Evolutionary conservation across 2,797 vertebrate species (phyloP).

Genomic region (Anniella stebbinsi): DNA sequence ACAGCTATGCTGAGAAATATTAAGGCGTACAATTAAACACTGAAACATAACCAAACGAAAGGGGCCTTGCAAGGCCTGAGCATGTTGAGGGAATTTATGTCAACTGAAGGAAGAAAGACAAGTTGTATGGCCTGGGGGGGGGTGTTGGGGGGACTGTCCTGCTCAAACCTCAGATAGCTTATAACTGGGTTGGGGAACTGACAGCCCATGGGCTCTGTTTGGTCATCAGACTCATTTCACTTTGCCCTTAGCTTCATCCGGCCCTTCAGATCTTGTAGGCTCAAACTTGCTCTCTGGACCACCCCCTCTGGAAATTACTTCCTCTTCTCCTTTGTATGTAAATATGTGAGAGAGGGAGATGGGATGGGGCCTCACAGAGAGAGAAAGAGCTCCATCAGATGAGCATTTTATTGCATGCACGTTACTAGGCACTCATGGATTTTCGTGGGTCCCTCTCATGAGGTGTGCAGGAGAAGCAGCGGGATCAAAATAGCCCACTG

Average conservation of each 20-base stretch:
- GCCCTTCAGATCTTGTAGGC: background rate
- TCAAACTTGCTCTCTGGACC: background rate
- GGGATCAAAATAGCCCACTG: too few relatives aligned
- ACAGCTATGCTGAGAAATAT: background rate
- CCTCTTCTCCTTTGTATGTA: background rate
- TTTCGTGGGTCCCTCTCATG: too few relatives aligned
- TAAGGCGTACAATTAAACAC: background rate
- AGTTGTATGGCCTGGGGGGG: background rate
- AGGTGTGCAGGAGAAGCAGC: too few relatives aligned
- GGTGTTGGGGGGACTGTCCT: background rate
- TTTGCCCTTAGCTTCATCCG: background rate
- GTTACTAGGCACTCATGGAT: too few relatives aligned
- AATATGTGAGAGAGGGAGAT: background rate
- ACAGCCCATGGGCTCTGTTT: background rate
- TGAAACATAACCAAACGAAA: background rate
- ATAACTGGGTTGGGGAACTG: background rate
- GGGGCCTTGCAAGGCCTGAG: background rate
- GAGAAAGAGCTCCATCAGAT: too few relatives aligned
- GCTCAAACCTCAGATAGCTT: background rate
- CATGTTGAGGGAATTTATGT: background rate
- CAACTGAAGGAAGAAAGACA: background rate
- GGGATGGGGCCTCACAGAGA: background rate
- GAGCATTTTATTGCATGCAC: too few relatives aligned
- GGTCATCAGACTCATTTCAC: too few relatives aligned
- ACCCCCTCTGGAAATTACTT: background rate